These are phyloP conservation scores for Coturnix japonica DNA, from an alignment of 2,113 vertebrate genomes.

Conservation along the genomic window DNA sequence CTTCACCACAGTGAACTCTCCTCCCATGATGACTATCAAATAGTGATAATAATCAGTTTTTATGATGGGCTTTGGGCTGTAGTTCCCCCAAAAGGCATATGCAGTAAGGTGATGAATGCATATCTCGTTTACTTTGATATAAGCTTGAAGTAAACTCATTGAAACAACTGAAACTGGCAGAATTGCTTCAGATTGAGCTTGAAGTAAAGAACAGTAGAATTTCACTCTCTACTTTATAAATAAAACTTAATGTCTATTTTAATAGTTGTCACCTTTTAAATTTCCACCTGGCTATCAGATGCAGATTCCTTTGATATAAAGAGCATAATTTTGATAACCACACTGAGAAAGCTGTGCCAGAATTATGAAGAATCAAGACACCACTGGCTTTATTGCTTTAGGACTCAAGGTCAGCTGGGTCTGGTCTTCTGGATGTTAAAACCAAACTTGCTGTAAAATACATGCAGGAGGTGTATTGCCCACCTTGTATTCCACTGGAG, in stretches of 20 bases:
- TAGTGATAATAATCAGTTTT: neutral
- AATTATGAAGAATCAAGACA: neutral
- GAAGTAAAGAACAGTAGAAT: neutral
- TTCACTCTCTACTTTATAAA: neutral
- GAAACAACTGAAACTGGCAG: neutral
- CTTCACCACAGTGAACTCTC: neutral
- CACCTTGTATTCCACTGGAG: neutral
- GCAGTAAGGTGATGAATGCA: neutral
- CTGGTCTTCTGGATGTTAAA: neutral
- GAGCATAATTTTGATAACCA: neutral
- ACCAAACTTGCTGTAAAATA: neutral
- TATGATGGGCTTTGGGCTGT: neutral
- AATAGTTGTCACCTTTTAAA: neutral
- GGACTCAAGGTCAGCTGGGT: neutral
- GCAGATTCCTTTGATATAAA: neutral
- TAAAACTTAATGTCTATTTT: neutral
- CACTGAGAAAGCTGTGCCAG: neutral
- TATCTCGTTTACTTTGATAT: neutral
- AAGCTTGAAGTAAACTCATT: neutral
- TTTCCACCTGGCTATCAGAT: neutral
- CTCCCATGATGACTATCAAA: neutral
- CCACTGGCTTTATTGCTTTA: neutral
- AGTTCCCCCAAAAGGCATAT: neutral
- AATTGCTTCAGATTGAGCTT: neutral
- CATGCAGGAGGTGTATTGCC: neutral